A percentile compares a stretch with the other conserved stretches of the same genome.
Evolutionary conservation across 2,113 vertebrate genomes (phyloP).

Genomic region (Ailurus styani): DNA sequence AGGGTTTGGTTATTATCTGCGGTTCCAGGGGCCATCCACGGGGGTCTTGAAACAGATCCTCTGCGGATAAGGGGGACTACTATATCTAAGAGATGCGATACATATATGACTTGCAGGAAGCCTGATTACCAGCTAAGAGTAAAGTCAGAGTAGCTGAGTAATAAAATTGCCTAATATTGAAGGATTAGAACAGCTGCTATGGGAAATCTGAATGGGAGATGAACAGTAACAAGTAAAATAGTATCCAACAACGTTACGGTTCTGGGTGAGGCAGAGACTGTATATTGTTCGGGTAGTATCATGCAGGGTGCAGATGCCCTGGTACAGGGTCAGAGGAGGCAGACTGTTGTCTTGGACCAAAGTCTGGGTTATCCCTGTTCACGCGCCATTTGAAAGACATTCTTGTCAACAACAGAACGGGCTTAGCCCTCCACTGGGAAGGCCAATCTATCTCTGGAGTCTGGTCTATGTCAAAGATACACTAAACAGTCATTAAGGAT

Average conservation of each 20-base stretch:
- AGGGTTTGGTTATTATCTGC: neutral
- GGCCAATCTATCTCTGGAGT: neutral
- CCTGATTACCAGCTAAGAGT: neutral
- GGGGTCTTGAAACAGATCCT: neutral
- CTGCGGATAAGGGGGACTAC: neutral
- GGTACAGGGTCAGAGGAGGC: neutral
- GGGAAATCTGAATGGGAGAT: neutral
- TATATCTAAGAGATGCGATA: neutral
- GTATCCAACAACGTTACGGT: neutral
- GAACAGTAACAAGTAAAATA: neutral
- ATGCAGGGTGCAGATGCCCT: neutral
- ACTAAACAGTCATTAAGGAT: neutral
- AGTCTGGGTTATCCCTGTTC: neutral
- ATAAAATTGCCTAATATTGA: neutral
- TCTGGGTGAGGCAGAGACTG: too few species aligned
- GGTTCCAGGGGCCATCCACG: neutral
- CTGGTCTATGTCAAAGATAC: constrained; percentile 36
- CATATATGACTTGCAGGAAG: neutral
- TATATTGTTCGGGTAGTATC: neutral
- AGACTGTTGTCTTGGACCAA: neutral
- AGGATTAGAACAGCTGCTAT: neutral
- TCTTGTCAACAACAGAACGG: neutral
- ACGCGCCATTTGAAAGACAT: neutral
- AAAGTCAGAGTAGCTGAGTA: neutral
- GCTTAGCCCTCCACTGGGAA: neutral